Evolutionary conservation across 2,113 vertebrate genomes (phyloP), one percentile per base, ranked within the genome.

Genomic region (Pavo muticus): DNA sequence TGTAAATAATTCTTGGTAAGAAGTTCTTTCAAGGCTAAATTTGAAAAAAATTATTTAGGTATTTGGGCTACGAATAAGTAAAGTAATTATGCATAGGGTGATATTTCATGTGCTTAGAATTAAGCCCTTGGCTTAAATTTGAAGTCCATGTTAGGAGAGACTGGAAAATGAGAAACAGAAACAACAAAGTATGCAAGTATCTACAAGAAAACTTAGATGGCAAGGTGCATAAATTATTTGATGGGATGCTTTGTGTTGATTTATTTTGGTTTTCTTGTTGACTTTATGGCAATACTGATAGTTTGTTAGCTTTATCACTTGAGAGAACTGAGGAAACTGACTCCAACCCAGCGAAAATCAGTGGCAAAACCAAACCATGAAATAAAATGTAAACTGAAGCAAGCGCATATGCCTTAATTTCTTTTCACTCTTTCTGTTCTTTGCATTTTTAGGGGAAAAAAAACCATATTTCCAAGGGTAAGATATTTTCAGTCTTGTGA

Each of bases 41-140:
- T 75, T 84, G 39, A 52, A 92, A 93, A 92, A 61, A 47, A 45
- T 1, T 13, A 39, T 32, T 72, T 91, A 37, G 54, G 29, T 93
- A 72, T 84, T 88, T 95, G 40, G 30, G 18, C 77, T 71, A 47
- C 88, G 76, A 92, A 60, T 88, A 90, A 91, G 25, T 45, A 92
- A 68, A 74, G 14, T 23, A 42, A 48, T 90, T 88, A 90, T n/a
- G 23, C 56, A 63, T 63, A 29, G 74, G 64, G 10, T 39, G 14
- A 27, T 61, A 27, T 88, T 90, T 76, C 60, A 48, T 88, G n/a
- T 88, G 27, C 69, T 84, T 73, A 56, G 20, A 68, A 40, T 74
- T 77, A 68, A 1, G 1, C 39, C 15, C 35, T 72, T 84, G 69
- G 21, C 13, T 64, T 64, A 21, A 42, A 14, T 47, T 42, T n/a